Evolutionary conservation across 2,888 invertebrate species (phyloP).

Genomic region (Seladonia tumulorum): DNA sequence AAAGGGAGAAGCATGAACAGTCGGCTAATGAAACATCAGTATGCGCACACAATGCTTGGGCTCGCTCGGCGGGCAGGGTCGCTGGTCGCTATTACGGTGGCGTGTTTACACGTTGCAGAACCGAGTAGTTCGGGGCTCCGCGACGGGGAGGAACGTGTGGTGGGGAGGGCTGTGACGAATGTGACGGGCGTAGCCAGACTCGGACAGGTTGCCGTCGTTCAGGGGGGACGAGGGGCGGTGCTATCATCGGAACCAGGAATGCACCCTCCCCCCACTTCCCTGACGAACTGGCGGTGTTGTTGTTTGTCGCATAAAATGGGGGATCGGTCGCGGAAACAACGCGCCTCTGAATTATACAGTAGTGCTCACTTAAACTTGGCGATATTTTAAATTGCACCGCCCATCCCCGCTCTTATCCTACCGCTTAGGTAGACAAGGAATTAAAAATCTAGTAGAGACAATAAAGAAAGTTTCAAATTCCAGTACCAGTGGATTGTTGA

Average conservation of each 20-base stretch:
- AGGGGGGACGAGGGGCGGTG: constrained; percentile 12
- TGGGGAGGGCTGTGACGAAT: constrained; percentile 61
- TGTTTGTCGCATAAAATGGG: constrained; percentile 26
- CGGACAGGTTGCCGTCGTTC: constrained; percentile 61
- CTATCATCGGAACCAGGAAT: constrained; percentile 29
- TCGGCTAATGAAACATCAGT: constrained; percentile 83
- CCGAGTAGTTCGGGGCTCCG: constrained; percentile 26
- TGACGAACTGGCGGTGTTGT: background rate
- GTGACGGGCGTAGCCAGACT: constrained; percentile 56
- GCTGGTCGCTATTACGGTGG: constrained; percentile 76
- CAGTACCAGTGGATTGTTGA: background rate
- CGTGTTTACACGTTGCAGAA: constrained; percentile 72
- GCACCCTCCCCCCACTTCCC: background rate
- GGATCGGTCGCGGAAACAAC: constrained; percentile 28
- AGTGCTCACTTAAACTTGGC: background rate
- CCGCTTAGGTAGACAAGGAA: no score
- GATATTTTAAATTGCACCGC: background rate
- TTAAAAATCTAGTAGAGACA: no score
- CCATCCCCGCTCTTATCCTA: background rate
- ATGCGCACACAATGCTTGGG: constrained; percentile 77
- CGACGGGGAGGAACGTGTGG: constrained; percentile 41
- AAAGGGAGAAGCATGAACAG: constrained; percentile 78
- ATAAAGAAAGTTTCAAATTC: no score
- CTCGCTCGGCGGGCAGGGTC: constrained; percentile 54
- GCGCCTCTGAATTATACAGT: constrained; percentile 38